These are phyloP conservation scores for Drepanosiphum platanoidis DNA, from an alignment of 2,888 invertebrate genomes.

Conservation along the genomic window DNA sequence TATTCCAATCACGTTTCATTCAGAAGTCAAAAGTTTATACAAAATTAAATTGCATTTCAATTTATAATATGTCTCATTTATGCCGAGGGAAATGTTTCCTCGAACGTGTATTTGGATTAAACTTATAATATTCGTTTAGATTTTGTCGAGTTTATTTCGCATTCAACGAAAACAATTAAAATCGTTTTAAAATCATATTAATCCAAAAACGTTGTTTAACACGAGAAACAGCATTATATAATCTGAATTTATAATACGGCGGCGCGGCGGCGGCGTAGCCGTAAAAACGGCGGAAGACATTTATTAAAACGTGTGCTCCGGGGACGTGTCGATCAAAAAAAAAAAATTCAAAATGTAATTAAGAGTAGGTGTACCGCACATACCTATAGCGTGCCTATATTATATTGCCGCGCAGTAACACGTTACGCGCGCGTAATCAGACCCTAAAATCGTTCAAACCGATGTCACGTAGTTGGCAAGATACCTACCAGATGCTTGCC, in stretches of 20 bases:
- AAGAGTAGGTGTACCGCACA: not conserved
- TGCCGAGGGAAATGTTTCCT: not conserved
- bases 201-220: too few relatives aligned
- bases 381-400: not conserved
- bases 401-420: not conserved
- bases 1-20: slow-evolving; percentile 41
- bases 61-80: slow-evolving; percentile 18
- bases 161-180: too few relatives aligned
- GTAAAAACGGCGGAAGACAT: too few relatives aligned
- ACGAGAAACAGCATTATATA: too few relatives aligned
- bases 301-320: not conserved
- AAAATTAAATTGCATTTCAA: slow-evolving; percentile 32
- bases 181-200: too few relatives aligned
- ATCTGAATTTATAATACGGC: too few relatives aligned
- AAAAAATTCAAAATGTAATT: not conserved
- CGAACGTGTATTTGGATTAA: not conserved
- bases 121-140: too few relatives aligned
- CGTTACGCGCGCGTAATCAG: slow-evolving; percentile 17
- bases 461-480: slow-evolving; percentile 41
- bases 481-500: slow-evolving; percentile 27
- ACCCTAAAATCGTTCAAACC: slow-evolving; percentile 38
- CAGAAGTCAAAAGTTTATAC: slow-evolving; percentile 22
- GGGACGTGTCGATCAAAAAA: not conserved
- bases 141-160: too few relatives aligned
- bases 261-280: too few relatives aligned